Evolutionary conservation across 2,888 invertebrate genomes (phyloP).

Genomic region (Tetheella fluctuosa): DNA sequence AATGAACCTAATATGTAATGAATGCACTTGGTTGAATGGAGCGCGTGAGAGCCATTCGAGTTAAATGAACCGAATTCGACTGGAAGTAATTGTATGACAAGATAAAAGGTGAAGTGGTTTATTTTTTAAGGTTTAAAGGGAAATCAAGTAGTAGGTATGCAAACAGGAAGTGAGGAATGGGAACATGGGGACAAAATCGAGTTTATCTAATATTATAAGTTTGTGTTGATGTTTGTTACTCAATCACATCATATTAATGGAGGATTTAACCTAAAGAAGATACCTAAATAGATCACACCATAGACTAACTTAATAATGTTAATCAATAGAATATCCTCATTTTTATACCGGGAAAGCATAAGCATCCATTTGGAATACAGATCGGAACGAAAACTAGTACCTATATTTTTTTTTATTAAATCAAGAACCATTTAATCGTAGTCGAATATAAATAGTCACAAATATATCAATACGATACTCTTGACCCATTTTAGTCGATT

Average conservation of each 20-base stretch:
- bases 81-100: conserved; percentile 33
- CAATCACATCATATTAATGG: too few species aligned
- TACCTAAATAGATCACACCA: too few species aligned
- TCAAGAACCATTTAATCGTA: background rate
- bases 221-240: too few species aligned
- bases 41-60: conserved; percentile 44
- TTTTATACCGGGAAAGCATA: too few species aligned
- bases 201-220: background rate
- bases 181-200: background rate
- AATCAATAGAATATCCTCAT: too few species aligned
- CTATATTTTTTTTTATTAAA: too few species aligned
- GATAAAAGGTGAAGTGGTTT: background rate
- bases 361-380: too few species aligned
- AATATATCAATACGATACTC: background rate
- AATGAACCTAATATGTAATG: conserved; percentile 30
- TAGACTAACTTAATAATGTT: too few species aligned
- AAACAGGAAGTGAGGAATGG: background rate
- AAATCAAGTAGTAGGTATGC: background rate
- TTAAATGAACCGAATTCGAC: conserved; percentile 45
- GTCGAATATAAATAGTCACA: background rate
- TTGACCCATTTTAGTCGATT: conserved; percentile 3
- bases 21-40: conserved; percentile 51
- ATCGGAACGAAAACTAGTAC: too few species aligned
- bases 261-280: too few species aligned
- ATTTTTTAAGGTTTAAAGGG: background rate